Evolutionary conservation across 64 coral and sea anemone species (phyloP).

Genomic region (Astreopora myriophthalma): DNA sequence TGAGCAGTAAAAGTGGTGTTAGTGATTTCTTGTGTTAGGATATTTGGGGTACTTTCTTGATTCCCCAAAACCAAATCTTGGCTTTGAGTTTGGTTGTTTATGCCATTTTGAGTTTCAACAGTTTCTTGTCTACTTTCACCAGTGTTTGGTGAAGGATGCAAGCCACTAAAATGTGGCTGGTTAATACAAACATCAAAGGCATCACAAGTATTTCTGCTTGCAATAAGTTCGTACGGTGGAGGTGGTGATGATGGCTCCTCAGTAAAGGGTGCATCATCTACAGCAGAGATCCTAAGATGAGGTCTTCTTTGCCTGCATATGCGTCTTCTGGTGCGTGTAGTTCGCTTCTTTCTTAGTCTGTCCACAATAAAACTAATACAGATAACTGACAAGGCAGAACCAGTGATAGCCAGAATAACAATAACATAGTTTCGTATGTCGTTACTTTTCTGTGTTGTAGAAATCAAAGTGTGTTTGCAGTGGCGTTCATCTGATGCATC

Average conservation of each 20-base stretch:
- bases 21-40: background rate
- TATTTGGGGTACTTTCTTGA: background rate
- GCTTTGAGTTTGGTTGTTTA: background rate
- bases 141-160: background rate
- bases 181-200: background rate
- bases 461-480: conserved; percentile 16
- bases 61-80: background rate
- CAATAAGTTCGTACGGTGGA: conserved; percentile 32
- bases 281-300: conserved; percentile 35
- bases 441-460: conserved; percentile 9
- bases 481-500: conserved; percentile 83
- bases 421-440: conserved; percentile 87
- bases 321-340: conserved; percentile 46
- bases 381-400: conserved; percentile 69
- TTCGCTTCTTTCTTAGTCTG: conserved; percentile 69
- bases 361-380: conserved; percentile 86
- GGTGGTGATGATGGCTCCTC: conserved; percentile 77
- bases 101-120: background rate
- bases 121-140: background rate
- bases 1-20: background rate
- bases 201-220: background rate
- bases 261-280: conserved; percentile 42
- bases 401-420: conserved; percentile 85
- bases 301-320: conserved; percentile 41
- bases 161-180: background rate